Percentiles rank a stretch among this genome's conserved stretches.
phyloP scores from a whole-genome alignment of 1,140 invertebrate genomes.

The Drosophila pruinosa region DNA sequence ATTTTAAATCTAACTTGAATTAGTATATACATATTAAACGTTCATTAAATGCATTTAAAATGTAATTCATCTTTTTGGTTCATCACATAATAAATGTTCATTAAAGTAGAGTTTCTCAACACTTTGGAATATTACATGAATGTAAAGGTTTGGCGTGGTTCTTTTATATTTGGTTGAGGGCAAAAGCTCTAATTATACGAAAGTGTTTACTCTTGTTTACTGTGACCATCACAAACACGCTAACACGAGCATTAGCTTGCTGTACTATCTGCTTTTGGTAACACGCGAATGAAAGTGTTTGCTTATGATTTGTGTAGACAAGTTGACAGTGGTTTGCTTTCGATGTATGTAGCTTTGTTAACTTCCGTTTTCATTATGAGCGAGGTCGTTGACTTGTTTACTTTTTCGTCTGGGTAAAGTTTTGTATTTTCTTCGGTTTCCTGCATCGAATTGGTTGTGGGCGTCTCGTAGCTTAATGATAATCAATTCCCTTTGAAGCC shows the following conservation, averaged over 20 bases:
- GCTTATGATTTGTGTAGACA: conserved; percentile 36
- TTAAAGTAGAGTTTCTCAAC: background rate
- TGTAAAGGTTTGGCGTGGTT: background rate
- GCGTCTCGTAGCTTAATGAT: background rate
- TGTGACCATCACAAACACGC: conserved; percentile 16
- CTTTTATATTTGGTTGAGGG: background rate
- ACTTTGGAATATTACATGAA: background rate
- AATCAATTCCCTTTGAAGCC: conserved; percentile 14
- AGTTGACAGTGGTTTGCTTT: conserved; percentile 7
- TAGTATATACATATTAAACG: too few relatives aligned
- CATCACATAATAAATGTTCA: background rate
- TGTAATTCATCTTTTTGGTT: background rate
- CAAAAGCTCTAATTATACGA: conserved; percentile 22
- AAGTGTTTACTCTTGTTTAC: conserved; percentile 26
- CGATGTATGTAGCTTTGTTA: conserved; percentile 25
- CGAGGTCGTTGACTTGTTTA: conserved; percentile 51
- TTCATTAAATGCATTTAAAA: too few relatives aligned
- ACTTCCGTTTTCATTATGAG: conserved; percentile 36
- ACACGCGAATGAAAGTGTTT: conserved; percentile 40
- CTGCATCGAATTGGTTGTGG: background rate
- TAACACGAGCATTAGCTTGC: background rate
- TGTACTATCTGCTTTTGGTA: background rate
- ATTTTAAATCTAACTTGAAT: too few relatives aligned
- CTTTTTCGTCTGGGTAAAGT: background rate
- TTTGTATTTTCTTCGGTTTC: background rate